phyloP scores from a whole-genome alignment of 2,888 invertebrate genomes.

The Dromius quadrimaculatus region DNA sequence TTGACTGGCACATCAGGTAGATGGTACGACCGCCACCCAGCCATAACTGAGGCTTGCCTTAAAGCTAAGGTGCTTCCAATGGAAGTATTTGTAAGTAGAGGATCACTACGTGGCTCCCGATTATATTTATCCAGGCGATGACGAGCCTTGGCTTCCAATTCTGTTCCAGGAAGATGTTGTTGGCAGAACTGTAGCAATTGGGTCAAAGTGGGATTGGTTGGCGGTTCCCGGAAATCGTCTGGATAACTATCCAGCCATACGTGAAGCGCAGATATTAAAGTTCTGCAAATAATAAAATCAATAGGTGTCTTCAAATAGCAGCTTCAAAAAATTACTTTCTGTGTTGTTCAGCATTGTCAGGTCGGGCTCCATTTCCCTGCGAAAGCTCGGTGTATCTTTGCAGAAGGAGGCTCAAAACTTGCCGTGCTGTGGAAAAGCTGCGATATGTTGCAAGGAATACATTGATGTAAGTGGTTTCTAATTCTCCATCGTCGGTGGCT shows the following conservation, averaged over 20 bases:
- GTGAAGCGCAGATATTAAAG: conserved; percentile 89
- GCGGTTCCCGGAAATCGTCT: conserved; percentile 90
- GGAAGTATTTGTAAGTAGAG: conserved; percentile 65
- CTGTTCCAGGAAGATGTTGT: conserved; percentile 84
- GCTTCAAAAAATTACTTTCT: conserved; percentile 70
- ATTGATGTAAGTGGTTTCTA: conserved; percentile 97
- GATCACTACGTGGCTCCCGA: conserved; percentile 74
- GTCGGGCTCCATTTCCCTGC: conserved; percentile 69
- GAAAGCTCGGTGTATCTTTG: conserved; percentile 77
- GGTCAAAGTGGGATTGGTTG: conserved; percentile 82
- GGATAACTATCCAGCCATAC: conserved; percentile 99
- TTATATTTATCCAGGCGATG: conserved; percentile 76
- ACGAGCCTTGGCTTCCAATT: conserved; percentile 83
- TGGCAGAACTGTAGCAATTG: conserved; percentile 89
- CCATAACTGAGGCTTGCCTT: conserved; percentile 66
- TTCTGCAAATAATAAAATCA: conserved; percentile 69
- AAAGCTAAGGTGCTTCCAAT: conserved; percentile 61
- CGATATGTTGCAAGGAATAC: conserved; percentile 96
- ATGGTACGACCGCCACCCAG: conserved; percentile 72
- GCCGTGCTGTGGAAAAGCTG: conserved; percentile 88
- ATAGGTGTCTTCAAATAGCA: not conserved
- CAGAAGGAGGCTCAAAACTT: conserved; percentile 85
- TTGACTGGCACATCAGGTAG: conserved; percentile 88
- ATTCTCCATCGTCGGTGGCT: conserved; percentile 93
- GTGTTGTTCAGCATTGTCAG: conserved; percentile 76